Conservation (phyloP, 2,113 vertebrate species). For the Prochilodus magdalenae region DNA sequence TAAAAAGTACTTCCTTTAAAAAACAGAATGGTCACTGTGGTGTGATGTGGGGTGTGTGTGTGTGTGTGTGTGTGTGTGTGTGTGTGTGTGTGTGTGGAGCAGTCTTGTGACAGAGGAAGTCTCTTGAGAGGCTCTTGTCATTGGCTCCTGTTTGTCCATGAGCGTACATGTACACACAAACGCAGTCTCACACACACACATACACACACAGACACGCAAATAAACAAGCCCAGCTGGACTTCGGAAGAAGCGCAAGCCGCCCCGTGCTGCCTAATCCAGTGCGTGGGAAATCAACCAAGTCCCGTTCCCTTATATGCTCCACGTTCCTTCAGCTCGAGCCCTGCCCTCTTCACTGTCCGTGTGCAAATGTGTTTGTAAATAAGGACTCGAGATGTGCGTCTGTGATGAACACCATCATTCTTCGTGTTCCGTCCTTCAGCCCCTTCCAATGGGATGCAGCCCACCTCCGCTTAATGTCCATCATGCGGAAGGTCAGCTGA, state of each 20-base stretch:
- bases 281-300: slow-evolving; percentile 74
- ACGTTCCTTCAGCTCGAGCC: slow-evolving; percentile 3
- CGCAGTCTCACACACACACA: slow-evolving; percentile 59
- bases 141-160: slow-evolving; percentile 80
- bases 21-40: slow-evolving; percentile 57
- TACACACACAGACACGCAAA: slow-evolving; percentile 73
- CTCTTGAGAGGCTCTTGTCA: slow-evolving; percentile 61
- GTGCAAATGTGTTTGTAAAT: slow-evolving; percentile 6
- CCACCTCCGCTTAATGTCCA: slow-evolving; percentile 74
- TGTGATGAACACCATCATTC: slow-evolving; percentile 1
- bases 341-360: background rate
- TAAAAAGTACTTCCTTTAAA: slow-evolving; percentile 50
- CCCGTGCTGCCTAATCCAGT: slow-evolving; percentile 73
- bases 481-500: slow-evolving; percentile 84
- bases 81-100: slow-evolving; percentile 41
- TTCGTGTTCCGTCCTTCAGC: slow-evolving; percentile 26
- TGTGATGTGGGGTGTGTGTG: slow-evolving; percentile 21
- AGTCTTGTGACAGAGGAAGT: slow-evolving; percentile 55
- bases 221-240: slow-evolving; percentile 79
- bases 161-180: slow-evolving; percentile 62
- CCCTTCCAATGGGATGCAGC: slow-evolving; percentile 46
- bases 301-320: slow-evolving; percentile 19
- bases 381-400: slow-evolving; percentile 41
- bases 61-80: slow-evolving; percentile 51
- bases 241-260: slow-evolving; percentile 69